A percentile compares a stretch with the other conserved stretches of the same genome.
These are phyloP conservation scores for Pristionchus maxplancki DNA, from an alignment of 2,888 invertebrate species.

Conservation along the genomic window DNA sequence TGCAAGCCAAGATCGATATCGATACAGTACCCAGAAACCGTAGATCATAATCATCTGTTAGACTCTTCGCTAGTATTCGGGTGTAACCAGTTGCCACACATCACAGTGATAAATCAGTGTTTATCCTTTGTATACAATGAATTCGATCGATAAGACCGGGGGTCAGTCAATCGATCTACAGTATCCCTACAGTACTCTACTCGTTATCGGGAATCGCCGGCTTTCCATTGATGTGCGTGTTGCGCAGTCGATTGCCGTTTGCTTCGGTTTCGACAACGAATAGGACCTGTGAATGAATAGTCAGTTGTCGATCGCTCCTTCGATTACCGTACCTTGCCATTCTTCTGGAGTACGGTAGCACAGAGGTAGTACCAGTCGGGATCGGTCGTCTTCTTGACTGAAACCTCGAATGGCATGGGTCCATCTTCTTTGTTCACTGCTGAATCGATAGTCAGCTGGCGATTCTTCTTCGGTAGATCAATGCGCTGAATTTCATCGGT, in stretches of 20 bases:
- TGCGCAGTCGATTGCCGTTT: neutral
- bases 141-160: neutral
- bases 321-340: neutral
- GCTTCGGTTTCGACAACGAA: constrained; percentile 25
- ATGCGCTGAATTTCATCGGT: neutral
- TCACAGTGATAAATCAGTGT: constrained; percentile 43
- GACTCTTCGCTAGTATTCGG: neutral
- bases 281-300: neutral
- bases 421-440: neutral
- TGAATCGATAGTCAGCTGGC: too few relatives aligned
- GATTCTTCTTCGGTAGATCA: neutral
- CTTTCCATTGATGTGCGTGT: constrained; percentile 26
- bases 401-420: constrained; percentile 1
- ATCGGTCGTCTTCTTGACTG: constrained; percentile 9
- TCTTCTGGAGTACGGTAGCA: neutral
- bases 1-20: neutral
- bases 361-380: neutral
- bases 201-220: constrained; percentile 11
- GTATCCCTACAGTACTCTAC: neutral
- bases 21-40: constrained; percentile 39
- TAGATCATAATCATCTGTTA: neutral
- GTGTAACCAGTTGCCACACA: neutral
- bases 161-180: constrained; percentile 14
- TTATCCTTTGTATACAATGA: neutral
- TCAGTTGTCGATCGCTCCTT: neutral